Conservation (phyloP, 2,888 invertebrate species). For the Clusia tigrina region DNA sequence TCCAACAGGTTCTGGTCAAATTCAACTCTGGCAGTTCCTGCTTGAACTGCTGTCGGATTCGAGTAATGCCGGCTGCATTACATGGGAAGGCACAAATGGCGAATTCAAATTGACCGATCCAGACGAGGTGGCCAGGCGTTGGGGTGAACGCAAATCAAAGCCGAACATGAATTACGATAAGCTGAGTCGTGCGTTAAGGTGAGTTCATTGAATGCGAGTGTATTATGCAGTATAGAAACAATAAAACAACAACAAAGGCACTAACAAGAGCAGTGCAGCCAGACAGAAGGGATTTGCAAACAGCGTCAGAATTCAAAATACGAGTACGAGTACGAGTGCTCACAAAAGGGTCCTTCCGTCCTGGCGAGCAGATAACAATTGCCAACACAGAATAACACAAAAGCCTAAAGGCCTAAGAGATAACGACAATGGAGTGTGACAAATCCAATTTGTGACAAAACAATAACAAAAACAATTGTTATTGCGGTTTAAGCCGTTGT, state of each 20-base stretch:
- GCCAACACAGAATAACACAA: not conserved
- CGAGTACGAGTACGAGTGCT: not conserved
- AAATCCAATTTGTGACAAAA: slow-evolving; percentile 35
- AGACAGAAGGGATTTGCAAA: too few relatives aligned
- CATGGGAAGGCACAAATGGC: slow-evolving; percentile 98
- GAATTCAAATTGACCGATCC: slow-evolving; percentile 99
- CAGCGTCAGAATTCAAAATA: too few relatives aligned
- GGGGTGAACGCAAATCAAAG: slow-evolving; percentile 99
- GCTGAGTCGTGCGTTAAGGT: slow-evolving; percentile 94
- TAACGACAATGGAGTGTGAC: slow-evolving; percentile 35
- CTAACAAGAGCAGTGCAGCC: too few relatives aligned
- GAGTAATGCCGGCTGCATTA: slow-evolving; percentile 94
- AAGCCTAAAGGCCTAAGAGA: not conserved
- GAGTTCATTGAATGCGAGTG: slow-evolving; percentile 60
- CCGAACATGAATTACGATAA: slow-evolving; percentile 99
- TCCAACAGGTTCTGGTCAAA: slow-evolving; percentile 88
- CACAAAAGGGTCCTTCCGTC: not conserved
- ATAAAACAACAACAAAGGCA: too few relatives aligned
- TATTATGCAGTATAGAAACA: too few relatives aligned
- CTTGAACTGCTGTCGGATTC: slow-evolving; percentile 95
- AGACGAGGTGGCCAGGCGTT: slow-evolving; percentile 96
- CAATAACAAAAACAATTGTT: slow-evolving; percentile 26
- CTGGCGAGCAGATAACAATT: not conserved
- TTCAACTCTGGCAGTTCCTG: slow-evolving; percentile 99
- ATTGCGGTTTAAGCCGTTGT: slow-evolving; percentile 31